These are phyloP conservation scores for Oryzias javanicus DNA, from an alignment of 2,113 vertebrate genomes.

Conservation along the genomic window DNA sequence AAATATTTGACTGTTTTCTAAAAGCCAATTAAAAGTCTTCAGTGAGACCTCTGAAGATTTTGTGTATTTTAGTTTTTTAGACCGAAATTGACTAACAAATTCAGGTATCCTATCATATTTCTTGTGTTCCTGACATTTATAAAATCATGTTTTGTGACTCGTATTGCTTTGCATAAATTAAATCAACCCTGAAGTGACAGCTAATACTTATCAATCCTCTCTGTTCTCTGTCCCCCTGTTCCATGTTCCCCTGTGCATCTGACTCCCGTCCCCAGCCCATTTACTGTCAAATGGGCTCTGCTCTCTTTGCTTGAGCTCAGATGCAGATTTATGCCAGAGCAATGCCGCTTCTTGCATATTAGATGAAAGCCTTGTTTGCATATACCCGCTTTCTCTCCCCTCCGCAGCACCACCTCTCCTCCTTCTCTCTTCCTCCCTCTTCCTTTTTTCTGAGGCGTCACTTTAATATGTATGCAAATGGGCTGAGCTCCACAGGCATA, in stretches of 20 bases:
- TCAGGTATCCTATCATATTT: too few species aligned
- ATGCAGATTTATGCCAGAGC: conserved; percentile 80
- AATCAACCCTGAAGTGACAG: conserved; percentile 43
- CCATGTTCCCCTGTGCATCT: conserved; percentile 59
- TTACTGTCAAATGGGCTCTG: conserved; percentile 70
- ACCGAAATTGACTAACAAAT: background rate
- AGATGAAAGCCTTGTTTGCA: conserved; percentile 80
- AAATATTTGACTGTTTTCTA: too few species aligned
- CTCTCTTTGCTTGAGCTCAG: conserved; percentile 65
- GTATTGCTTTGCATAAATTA: conserved; percentile 24
- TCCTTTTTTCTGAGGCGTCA: conserved; percentile 78
- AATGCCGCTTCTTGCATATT: conserved; percentile 77
- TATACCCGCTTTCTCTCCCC: conserved; percentile 62
- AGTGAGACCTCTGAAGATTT: too few species aligned
- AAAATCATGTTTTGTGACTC: conserved; percentile 1
- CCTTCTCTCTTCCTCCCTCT: conserved; percentile 63
- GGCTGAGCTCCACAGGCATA: conserved; percentile 74
- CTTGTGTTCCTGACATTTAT: conserved; percentile 3
- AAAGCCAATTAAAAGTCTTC: too few species aligned
- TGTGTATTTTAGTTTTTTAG: background rate
- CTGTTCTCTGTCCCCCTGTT: conserved; percentile 58
- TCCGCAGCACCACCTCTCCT: conserved; percentile 3
- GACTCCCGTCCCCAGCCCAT: conserved; percentile 68
- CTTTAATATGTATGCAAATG: conserved; percentile 84
- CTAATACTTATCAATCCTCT: conserved; percentile 63